Evolutionary conservation across 1,140 invertebrate genomes (phyloP).

Genomic region (Procambarus clarkii): DNA sequence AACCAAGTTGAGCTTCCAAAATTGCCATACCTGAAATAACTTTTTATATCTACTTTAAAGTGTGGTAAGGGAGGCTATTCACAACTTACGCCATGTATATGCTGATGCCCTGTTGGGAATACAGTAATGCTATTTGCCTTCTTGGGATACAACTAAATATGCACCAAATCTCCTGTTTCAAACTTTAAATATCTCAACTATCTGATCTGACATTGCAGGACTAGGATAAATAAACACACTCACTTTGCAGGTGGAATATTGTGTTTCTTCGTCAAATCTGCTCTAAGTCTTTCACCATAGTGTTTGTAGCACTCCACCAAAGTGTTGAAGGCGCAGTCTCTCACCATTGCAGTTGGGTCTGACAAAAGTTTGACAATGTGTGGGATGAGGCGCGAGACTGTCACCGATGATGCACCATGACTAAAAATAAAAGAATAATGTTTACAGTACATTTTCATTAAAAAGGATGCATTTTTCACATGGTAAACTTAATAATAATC

Average conservation of each 20-base stretch:
- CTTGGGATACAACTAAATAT: too few species aligned
- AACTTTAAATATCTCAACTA: not conserved
- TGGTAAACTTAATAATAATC: too few species aligned
- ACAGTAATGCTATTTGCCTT: too few species aligned
- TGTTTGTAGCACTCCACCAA: conserved; percentile 94
- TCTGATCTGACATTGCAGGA: not conserved
- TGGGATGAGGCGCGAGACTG: conserved; percentile 87
- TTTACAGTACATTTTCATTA: not conserved
- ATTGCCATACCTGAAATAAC: too few species aligned
- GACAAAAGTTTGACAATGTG: conserved; percentile 89
- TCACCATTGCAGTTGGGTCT: conserved; percentile 90
- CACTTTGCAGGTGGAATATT: conserved; percentile 86
- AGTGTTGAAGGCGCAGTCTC: conserved; percentile 90
- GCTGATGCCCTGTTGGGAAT: too few species aligned
- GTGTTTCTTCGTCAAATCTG: conserved; percentile 89
- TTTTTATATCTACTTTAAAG: too few species aligned
- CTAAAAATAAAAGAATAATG: conserved; percentile 77
- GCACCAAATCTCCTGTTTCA: not conserved
- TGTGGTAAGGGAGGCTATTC: too few species aligned
- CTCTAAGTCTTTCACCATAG: conserved; percentile 90
- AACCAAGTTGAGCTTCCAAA: too few species aligned
- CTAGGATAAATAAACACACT: conserved; percentile 70
- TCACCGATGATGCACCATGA: conserved; percentile 88
- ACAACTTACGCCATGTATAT: too few species aligned
- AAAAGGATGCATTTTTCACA: not conserved